These are phyloP conservation scores for Dryomyza anilis DNA, from an alignment of 2,888 invertebrate genomes.

Conservation along the genomic window DNA sequence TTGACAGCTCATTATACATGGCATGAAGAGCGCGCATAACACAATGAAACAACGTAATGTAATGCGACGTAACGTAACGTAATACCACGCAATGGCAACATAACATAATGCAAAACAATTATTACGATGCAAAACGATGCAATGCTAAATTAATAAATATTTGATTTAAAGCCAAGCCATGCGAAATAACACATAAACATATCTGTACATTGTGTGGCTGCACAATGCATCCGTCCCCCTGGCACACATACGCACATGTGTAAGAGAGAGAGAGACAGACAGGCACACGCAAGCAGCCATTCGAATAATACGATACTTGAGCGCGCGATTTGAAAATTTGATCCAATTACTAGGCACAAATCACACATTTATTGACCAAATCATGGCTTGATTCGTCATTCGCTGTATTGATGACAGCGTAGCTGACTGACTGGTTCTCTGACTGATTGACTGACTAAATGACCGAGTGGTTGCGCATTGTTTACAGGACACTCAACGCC, in stretches of 20 bases:
- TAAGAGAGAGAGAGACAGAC: too few relatives aligned
- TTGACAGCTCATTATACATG: constrained; percentile 17
- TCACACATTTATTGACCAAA: constrained; percentile 2
- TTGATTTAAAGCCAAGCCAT: background rate
- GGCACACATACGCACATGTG: constrained; percentile 7
- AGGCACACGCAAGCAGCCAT: background rate
- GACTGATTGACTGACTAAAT: background rate
- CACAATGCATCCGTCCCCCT: background rate
- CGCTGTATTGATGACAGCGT: too few relatives aligned
- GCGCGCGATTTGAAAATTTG: background rate
- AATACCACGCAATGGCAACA: background rate
- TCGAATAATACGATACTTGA: background rate
- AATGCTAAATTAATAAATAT: constrained; percentile 4
- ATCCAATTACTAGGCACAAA: constrained; percentile 1
- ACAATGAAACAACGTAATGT: background rate
- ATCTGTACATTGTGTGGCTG: background rate
- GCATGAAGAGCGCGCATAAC: background rate
- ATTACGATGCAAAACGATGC: background rate
- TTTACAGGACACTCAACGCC: background rate
- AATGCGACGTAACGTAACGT: background rate
- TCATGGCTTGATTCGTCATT: background rate
- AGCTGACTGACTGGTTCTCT: too few relatives aligned
- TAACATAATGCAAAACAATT: background rate
- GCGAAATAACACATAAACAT: background rate
- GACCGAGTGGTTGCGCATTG: background rate